phyloP scores from a whole-genome alignment of 2,797 vertebrate genomes.

The Poeciliopsis gracilis region DNA sequence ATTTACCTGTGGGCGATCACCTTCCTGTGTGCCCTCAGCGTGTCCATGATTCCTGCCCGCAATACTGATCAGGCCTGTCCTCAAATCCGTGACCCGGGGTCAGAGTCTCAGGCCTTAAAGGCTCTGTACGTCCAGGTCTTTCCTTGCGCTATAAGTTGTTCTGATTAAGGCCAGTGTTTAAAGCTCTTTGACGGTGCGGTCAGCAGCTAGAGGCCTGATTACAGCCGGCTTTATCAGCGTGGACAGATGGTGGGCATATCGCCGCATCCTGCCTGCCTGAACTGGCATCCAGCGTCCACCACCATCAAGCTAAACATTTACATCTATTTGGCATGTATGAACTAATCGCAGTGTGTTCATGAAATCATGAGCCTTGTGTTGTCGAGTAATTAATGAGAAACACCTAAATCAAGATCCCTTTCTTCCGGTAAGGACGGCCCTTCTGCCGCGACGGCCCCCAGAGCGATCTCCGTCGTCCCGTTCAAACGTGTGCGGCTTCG shows the following conservation, averaged over 20 bases:
- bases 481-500: background rate
- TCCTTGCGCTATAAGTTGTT: slow-evolving; percentile 46
- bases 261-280: slow-evolving; percentile 13
- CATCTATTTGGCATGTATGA: background rate
- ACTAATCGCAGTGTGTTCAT: background rate
- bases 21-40: background rate
- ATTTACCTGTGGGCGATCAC: slow-evolving; percentile 20
- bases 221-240: slow-evolving; percentile 71
- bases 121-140: slow-evolving; percentile 30
- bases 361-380: background rate
- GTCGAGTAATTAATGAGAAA: background rate
- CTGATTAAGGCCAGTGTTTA: slow-evolving; percentile 72
- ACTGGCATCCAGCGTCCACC: slow-evolving; percentile 13
- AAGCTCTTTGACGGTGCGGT: slow-evolving; percentile 46
- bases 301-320: slow-evolving; percentile 14
- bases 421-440: background rate
- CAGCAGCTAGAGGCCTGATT: slow-evolving; percentile 73
- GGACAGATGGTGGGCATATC: slow-evolving; percentile 61
- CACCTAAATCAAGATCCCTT: background rate
- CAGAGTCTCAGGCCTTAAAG: slow-evolving; percentile 21
- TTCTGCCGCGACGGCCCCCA: background rate
- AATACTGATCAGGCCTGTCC: slow-evolving; percentile 33
- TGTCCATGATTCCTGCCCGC: background rate
- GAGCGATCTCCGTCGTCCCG: background rate
- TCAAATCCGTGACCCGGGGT: slow-evolving; percentile 46